Base-by-base conservation (phyloP, 2,888 invertebrate genomes). In the Ashinkailepas kermadecensis region DNA sequence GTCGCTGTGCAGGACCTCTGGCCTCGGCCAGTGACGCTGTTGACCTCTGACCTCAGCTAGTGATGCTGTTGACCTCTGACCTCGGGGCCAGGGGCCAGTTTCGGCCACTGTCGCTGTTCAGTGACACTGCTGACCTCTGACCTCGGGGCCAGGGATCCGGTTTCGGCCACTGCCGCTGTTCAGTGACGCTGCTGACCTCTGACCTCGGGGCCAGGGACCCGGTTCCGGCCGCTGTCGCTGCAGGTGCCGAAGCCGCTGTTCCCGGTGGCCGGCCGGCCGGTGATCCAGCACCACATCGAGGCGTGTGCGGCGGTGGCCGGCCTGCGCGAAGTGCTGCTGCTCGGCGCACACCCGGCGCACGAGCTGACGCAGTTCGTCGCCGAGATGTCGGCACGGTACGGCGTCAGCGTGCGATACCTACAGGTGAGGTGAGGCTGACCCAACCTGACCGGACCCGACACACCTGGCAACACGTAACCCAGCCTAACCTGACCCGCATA, bases 231-330 rank as follows among this genome's bases (percentile, higher is more conserved):
- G 0, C 89, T 99, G 7, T 98, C 98, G 0, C 89, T 99, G 83
- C 98, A 99, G 87, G 93, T 95, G n/a, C 98, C 99, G 0, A 99
- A 99, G 88, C 99, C 99, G 0, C 88, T 99, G 23, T 99, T 99
- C 88, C 98, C 98, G 0, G 94, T 99, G 21, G 99, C 97, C 81
- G 99, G 99, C 0, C 89, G 95, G 70, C 98, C 99, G 0, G 91
- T 99, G 83, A 95, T 99, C 83, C 97, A 99, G 87, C 99, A 99
- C 87, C 97, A 98, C 86, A 96, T 99, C 81, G 96, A 97, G 88
- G 96, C 98, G 80, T 97, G 97, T 86, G 90, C 91, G 58, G 90
- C 82, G 87, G 89, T 98, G 54, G 89, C 92, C 54, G 92, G 92
- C 82, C 90, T 99, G 84, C 93, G 92, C 86, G 99, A 99, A 89